Percentiles rank a stretch among this genome's conserved stretches.
phyloP scores from a whole-genome alignment of 2,888 invertebrate genomes.

The Callinectes sapidus region DNA sequence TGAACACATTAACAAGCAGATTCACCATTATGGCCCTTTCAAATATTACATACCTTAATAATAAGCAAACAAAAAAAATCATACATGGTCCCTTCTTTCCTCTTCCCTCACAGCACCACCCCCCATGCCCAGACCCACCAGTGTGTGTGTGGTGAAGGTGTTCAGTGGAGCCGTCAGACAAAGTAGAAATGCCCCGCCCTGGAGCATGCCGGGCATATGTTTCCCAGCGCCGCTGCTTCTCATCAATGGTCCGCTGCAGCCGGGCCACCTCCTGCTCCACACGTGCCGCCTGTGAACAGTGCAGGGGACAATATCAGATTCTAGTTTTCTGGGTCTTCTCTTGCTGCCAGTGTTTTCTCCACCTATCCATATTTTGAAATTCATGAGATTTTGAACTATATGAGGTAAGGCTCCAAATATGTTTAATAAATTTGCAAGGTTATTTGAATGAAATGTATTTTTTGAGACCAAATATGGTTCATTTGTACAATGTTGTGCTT shows the following conservation, averaged over 20 bases:
- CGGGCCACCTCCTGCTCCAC: conserved; percentile 67
- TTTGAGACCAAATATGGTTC: no score
- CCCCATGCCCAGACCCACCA: background rate
- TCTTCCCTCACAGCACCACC: no score
- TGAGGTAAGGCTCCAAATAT: background rate
- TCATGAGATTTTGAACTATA: background rate
- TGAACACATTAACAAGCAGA: background rate
- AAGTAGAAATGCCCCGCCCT: conserved; percentile 23
- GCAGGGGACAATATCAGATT: background rate
- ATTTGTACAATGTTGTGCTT: no score
- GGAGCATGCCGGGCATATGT: conserved; percentile 50
- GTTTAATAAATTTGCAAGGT: no score
- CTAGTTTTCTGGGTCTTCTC: background rate
- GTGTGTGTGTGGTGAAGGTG: conserved; percentile 45
- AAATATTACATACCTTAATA: background rate
- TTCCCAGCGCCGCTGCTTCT: conserved; percentile 64
- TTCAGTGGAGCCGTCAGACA: conserved; percentile 55
- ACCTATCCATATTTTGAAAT: background rate
- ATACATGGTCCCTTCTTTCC: background rate
- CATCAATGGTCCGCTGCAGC: conserved; percentile 65
- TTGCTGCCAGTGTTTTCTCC: background rate
- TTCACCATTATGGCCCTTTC: background rate
- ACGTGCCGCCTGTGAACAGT: conserved; percentile 48
- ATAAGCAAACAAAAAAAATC: background rate
- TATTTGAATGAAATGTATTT: no score